phyloP scores from a whole-genome alignment of 2,113 vertebrate genomes.

The Malurus elegans region DNA sequence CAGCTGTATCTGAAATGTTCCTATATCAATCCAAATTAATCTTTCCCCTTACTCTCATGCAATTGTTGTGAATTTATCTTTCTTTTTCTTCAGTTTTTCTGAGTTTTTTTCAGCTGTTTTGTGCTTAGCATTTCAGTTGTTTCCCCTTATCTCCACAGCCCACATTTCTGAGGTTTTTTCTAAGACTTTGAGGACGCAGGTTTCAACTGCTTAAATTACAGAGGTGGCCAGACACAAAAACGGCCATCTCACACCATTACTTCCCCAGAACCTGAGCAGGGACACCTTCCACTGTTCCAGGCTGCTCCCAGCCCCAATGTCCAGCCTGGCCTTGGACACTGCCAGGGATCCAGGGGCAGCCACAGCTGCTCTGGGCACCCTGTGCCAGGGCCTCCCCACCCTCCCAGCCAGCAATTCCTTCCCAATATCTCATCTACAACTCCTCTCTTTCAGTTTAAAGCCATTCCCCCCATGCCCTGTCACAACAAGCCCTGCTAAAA shows the following conservation, averaged over 20 bases:
- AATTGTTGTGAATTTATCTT: neutral
- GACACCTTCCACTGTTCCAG: rapidly evolving
- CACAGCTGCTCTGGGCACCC: neutral
- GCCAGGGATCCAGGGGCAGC: neutral
- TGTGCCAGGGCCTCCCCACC: neutral
- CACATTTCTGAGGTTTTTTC: rapidly evolving
- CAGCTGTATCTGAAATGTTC: neutral
- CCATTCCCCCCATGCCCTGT: neutral
- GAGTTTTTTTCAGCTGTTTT: neutral
- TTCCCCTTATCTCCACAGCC: neutral
- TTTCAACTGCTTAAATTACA: neutral
- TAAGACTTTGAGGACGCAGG: neutral
- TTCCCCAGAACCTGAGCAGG: neutral
- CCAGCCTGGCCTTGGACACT: neutral
- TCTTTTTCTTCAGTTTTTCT: neutral
- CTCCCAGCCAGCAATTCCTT: rapidly evolving
- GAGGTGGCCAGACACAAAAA: neutral
- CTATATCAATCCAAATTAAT: neutral
- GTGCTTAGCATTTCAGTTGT: neutral
- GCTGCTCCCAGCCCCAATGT: rapidly evolving
- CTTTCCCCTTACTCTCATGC: neutral
- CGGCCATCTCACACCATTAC: neutral
- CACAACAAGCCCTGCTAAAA: neutral
- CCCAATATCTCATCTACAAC: no score
- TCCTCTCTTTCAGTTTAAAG: neutral